These are phyloP conservation scores for Corythaixoides concolor DNA, from an alignment of 2,113 vertebrate species.

Conservation along the genomic window DNA sequence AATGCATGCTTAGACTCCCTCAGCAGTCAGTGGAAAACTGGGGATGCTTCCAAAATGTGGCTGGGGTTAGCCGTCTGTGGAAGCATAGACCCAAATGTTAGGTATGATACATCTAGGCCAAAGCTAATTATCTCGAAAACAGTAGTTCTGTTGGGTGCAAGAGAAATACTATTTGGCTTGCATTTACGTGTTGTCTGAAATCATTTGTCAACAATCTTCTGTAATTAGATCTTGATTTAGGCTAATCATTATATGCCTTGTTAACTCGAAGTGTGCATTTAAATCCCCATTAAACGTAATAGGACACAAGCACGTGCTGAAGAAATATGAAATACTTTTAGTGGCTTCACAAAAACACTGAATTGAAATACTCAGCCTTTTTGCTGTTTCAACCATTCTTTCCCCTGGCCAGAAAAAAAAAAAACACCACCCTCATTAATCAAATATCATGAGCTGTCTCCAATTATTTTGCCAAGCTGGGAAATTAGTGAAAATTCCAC, in stretches of 20 bases:
- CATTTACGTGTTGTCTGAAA: conserved; percentile 18
- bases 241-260: conserved; percentile 28
- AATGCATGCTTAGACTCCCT: neutral
- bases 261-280: conserved; percentile 11
- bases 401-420: neutral
- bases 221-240: conserved; percentile 49
- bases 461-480: neutral
- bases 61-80: neutral
- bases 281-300: neutral
- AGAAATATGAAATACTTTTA: neutral
- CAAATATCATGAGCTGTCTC: neutral
- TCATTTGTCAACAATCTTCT: conserved; percentile 27
- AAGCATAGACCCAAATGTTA: neutral
- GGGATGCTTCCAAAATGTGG: neutral
- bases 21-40: neutral
- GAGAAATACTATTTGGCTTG: neutral
- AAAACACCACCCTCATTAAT: neutral
- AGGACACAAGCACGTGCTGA: neutral
- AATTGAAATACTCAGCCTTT: neutral
- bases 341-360: neutral
- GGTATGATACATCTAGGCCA: neutral
- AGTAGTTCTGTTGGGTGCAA: neutral
- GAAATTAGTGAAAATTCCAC: neutral
- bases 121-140: neutral
- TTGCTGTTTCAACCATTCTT: neutral